phyloP scores from a whole-genome alignment of 2,888 invertebrate species.

The Panzeria rudis region DNA sequence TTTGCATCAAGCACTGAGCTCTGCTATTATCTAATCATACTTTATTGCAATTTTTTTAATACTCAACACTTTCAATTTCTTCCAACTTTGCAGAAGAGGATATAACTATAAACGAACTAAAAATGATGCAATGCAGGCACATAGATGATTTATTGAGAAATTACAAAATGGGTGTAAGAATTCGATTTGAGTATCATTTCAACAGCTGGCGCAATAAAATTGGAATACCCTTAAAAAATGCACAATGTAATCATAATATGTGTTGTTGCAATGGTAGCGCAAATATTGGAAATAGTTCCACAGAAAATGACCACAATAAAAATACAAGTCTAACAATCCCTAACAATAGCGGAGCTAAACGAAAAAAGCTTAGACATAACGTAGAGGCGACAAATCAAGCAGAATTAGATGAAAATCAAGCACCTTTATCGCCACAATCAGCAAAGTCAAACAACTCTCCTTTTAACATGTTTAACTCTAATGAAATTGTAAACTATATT shows the following conservation, averaged over 20 bases:
- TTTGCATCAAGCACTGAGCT: too few species aligned
- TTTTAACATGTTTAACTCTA: not conserved
- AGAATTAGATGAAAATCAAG: constrained; percentile 1
- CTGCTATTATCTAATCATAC: not conserved
- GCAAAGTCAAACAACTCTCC: constrained; percentile 4
- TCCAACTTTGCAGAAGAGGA: constrained; percentile 76
- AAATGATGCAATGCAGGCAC: constrained; percentile 78
- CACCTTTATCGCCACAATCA: constrained; percentile 32
- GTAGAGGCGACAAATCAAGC: not conserved
- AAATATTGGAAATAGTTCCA: not conserved
- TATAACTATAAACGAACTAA: constrained; percentile 77
- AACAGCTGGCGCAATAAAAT: constrained; percentile 79
- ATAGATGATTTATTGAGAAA: constrained; percentile 75
- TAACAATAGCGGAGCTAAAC: not conserved
- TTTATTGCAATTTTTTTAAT: not conserved
- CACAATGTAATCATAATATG: not conserved
- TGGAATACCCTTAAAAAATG: constrained; percentile 75
- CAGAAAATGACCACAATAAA: not conserved
- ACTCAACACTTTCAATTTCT: not conserved
- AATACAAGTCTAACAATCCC: not conserved
- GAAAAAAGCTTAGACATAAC: not conserved
- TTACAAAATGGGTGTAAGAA: constrained; percentile 77
- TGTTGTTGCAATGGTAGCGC: not conserved
- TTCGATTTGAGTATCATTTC: constrained; percentile 80
- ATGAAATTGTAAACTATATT: not conserved